Evolutionary conservation across 2,113 vertebrate genomes (phyloP), one percentile per base, ranked within the genome.

Genomic region (Siniperca chuatsi): DNA sequence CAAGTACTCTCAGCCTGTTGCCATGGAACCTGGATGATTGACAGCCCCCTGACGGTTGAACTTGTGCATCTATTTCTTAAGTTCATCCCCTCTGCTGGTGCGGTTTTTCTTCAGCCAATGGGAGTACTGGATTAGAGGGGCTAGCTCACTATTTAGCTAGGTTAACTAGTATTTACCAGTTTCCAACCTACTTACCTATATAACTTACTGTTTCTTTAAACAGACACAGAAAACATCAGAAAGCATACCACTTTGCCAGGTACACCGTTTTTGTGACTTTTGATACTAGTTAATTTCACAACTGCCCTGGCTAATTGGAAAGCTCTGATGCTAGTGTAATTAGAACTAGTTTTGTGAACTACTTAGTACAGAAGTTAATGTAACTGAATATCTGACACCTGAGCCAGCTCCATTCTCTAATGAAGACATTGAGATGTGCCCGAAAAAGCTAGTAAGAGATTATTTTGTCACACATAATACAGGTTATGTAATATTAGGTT

Each of bases 21-120:
- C 64, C 85, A 81, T 78, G 80, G 55, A 46, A 57, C 21, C 25
- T 8, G 1, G 29, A 21, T 82, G 81, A 84, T 73, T 73, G 72
- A 73, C 86, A 72, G 44, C 42, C 44, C 55, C 58, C 65, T 78
- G 69, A 68, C 1, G 44, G 64, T 58, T 61, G 48, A 48, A 62
- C 55, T 15, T 0, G 18, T 12, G 33, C 33, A 42, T 65, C 15
- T 40, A 58, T 20, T 21, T 55, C 3, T 25, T 3, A 23, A n/a
- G 15, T 60, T 35, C 29, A 48, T 10, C 21, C 21, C 1, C 3
- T 16, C 52, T n/a, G 25, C 67, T 9, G 2, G 11, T 1, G 25
- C 44, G 0, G 44, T 13, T 61, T 61, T 61, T 0, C 16, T n/a
- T 58, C 20, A 44, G 6, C 40, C 42, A 44, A 44, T 11, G 42